These are phyloP conservation scores for Melanargia galathea DNA, from an alignment of 2,888 invertebrate genomes.

Conservation along the genomic window DNA sequence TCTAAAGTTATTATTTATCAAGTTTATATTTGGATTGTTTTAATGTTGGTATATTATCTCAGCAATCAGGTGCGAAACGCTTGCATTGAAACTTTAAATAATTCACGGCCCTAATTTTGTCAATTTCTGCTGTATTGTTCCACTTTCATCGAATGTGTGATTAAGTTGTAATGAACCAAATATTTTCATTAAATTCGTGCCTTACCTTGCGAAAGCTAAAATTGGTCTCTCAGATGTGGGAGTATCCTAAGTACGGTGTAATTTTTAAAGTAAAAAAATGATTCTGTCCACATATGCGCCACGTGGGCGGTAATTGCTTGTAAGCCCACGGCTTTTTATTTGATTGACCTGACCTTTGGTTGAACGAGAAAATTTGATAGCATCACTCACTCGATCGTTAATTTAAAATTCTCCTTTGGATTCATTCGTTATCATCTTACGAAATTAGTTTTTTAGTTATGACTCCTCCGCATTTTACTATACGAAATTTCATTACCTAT, in stretches of 20 bases:
- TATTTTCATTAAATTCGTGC: not conserved
- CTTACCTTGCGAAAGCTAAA: conserved; percentile 19
- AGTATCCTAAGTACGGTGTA: conserved; percentile 17
- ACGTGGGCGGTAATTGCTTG: conserved; percentile 50
- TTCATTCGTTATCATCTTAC: conserved; percentile 29
- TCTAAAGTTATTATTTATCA: no score
- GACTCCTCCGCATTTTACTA: not conserved
- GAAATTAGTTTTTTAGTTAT: conserved; percentile 22
- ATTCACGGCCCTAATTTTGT: not conserved
- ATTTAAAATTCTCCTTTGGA: conserved; percentile 36
- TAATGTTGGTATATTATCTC: no score
- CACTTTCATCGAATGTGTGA: not conserved
- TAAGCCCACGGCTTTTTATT: conserved; percentile 54
- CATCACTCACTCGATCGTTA: conserved; percentile 32
- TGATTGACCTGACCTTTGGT: conserved; percentile 61
- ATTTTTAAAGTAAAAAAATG: conserved; percentile 25
- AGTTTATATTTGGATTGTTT: no score
- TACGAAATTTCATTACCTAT: not conserved
- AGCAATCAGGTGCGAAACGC: no score
- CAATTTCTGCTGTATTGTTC: not conserved
- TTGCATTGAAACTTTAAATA: no score
- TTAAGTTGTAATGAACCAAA: not conserved
- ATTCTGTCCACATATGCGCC: conserved; percentile 28
- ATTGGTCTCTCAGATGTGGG: conserved; percentile 13
- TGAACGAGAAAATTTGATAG: conserved; percentile 36